A percentile compares a stretch with the other conserved stretches of the same genome.
These are phyloP conservation scores for Hipposideros armiger DNA, from an alignment of 2,113 vertebrate species.

Conservation along the genomic window DNA sequence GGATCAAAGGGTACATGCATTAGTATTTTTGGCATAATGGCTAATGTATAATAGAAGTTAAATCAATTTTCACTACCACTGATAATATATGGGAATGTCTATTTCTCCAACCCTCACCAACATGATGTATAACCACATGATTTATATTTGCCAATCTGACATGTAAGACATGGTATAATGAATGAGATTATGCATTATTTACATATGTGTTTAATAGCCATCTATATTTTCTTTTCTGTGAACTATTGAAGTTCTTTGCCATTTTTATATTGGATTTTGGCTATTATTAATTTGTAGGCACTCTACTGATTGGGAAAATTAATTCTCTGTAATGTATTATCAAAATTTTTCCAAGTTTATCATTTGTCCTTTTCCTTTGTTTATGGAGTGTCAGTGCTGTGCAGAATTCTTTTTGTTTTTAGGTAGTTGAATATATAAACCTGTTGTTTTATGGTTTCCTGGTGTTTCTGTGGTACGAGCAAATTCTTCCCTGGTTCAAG, in stretches of 20 bases:
- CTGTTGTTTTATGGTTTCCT: neutral
- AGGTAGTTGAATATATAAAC: neutral
- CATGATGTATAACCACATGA: neutral
- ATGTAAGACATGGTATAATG: neutral
- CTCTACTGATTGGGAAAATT: neutral
- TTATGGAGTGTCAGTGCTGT: neutral
- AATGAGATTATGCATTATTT: neutral
- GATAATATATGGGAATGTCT: slow-evolving; percentile 3
- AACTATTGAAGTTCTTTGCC: neutral
- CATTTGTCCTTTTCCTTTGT: neutral
- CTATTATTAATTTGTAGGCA: neutral
- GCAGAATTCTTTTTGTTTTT: neutral
- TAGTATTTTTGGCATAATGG: slow-evolving; percentile 24
- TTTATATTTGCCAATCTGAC: neutral
- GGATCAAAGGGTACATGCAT: neutral
- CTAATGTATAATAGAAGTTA: neutral
- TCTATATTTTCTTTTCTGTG: neutral
- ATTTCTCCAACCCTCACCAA: neutral
- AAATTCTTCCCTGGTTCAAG: neutral
- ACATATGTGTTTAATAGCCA: neutral
- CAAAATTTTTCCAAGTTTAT: neutral
- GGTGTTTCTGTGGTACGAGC: neutral
- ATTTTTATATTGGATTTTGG: neutral
- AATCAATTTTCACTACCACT: neutral
- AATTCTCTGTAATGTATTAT: neutral